Conservation (phyloP, 2,113 vertebrate species). For the Pluvianellus socialis region DNA sequence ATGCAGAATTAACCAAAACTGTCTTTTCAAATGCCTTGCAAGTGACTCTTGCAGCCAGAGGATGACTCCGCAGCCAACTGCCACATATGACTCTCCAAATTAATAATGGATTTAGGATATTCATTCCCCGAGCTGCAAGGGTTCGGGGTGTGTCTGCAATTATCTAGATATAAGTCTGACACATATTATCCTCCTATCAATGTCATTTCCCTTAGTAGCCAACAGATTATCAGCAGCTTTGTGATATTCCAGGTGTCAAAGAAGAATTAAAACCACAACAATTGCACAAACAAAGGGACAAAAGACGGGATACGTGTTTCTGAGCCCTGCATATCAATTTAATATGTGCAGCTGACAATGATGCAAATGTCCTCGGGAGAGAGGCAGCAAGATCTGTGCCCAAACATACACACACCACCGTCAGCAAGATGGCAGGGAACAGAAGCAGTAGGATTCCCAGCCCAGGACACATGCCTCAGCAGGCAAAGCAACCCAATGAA, state of each 20-base stretch:
- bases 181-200: slow-evolving; percentile 62
- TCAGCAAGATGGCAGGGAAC: slow-evolving; percentile 62
- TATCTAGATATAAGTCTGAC: slow-evolving; percentile 49
- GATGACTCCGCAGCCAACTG: slow-evolving; percentile 5
- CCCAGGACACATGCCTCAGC: slow-evolving; percentile 62
- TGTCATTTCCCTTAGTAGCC: slow-evolving; percentile 55
- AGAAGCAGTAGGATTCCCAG: slow-evolving; percentile 62
- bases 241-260: slow-evolving; percentile 72
- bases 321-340: slow-evolving; percentile 67
- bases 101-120: slow-evolving; percentile 51
- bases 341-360: slow-evolving; percentile 67
- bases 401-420: slow-evolving; percentile 55
- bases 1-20: background rate
- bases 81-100: slow-evolving; percentile 3
- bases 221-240: slow-evolving; percentile 69
- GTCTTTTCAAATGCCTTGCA: background rate
- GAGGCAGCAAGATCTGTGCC: slow-evolving; percentile 52
- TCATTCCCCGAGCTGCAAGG: slow-evolving; percentile 25
- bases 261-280: slow-evolving; percentile 69
- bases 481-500: slow-evolving; percentile 60
- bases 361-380: slow-evolving; percentile 65
- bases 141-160: slow-evolving; percentile 55
- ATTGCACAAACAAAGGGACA: slow-evolving; percentile 66
- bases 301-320: slow-evolving; percentile 61
- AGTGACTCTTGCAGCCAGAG: background rate